phyloP scores from a whole-genome alignment of 2,113 vertebrate genomes.

The Taxidea taxus region DNA sequence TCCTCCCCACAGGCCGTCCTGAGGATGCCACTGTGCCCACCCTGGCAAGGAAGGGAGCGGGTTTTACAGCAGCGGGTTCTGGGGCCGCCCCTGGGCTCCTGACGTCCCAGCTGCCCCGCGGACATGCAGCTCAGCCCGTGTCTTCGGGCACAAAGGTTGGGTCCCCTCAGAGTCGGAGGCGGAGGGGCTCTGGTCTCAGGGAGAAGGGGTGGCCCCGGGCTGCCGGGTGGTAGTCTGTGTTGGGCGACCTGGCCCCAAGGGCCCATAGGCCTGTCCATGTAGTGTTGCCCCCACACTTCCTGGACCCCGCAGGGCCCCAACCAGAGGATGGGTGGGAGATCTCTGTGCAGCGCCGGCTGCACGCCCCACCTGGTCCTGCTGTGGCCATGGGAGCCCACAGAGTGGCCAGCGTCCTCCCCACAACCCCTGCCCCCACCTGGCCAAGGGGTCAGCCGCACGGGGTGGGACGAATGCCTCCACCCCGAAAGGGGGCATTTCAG shows the following conservation, averaged over 20 bases:
- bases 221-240: not conserved
- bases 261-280: not conserved
- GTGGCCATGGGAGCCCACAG: not conserved
- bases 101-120: too few relatives aligned
- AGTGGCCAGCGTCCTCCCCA: too few relatives aligned
- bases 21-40: not conserved
- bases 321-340: not conserved
- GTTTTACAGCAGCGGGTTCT: not conserved
- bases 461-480: not conserved
- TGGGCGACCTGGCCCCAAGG: not conserved
- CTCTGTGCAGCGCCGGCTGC: not conserved
- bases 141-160: not conserved
- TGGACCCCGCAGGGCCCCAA: not conserved
- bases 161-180: not conserved
- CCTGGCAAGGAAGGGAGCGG: not conserved
- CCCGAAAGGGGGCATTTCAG: not conserved
- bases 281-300: not conserved
- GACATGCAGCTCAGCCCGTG: not conserved
- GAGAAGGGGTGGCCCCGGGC: not conserved
- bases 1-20: not conserved
- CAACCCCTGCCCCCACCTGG: not conserved
- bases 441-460: accelerated
- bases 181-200: not conserved
- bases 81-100: not conserved
- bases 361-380: not conserved